Percentiles rank a stretch among this genome's conserved stretches.
Conservation (phyloP, 2,113 vertebrate species). For the Eptatretus burgeri region DNA sequence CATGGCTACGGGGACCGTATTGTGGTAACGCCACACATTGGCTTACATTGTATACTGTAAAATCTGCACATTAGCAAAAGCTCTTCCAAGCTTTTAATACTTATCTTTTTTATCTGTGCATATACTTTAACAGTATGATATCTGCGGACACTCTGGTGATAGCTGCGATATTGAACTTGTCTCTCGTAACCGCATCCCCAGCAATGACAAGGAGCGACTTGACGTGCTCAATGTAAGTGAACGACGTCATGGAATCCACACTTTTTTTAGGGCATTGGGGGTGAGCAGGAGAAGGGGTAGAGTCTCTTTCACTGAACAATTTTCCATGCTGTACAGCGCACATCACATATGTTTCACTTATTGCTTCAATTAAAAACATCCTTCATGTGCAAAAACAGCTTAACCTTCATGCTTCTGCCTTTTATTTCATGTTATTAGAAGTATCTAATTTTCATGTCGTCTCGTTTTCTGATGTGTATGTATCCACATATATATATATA, state of each 20-base stretch:
- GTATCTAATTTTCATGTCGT: no score
- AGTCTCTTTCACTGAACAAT: no score
- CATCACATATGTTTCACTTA: no score
- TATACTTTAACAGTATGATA: slow-evolving; percentile 36
- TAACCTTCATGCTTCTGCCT: no score
- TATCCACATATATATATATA: no score
- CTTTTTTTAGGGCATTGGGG: no score
- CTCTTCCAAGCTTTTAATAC: neutral
- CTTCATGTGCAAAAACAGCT: no score
- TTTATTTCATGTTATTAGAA: no score
- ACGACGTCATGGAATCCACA: neutral
- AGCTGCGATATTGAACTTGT: slow-evolving; percentile 44
- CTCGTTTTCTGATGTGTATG: no score
- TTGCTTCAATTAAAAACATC: no score
- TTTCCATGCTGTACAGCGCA: no score
- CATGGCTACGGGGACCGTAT: slow-evolving; percentile 77
- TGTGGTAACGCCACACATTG: slow-evolving; percentile 30
- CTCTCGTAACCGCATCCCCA: slow-evolving; percentile 33
- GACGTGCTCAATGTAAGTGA: slow-evolving; percentile 53
- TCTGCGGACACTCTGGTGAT: slow-evolving; percentile 66
- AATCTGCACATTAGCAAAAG: neutral
- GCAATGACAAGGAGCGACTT: slow-evolving; percentile 65
- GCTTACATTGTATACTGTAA: neutral
- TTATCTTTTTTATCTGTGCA: slow-evolving; percentile 12
- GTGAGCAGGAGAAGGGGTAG: no score